Evolutionary conservation across 2,113 vertebrate species (phyloP).

Genomic region (Lagopus muta): DNA sequence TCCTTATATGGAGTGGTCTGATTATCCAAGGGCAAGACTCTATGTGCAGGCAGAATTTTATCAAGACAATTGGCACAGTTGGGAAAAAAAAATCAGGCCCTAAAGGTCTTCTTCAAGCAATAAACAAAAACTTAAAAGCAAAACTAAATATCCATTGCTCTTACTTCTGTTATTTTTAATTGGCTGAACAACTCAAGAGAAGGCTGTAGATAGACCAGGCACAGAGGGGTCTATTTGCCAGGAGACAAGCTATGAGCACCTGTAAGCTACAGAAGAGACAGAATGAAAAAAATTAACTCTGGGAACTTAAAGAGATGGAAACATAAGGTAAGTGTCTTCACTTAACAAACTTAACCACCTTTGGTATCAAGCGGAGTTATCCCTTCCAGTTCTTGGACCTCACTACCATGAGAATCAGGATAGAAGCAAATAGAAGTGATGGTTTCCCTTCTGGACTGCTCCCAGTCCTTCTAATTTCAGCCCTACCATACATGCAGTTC

Average conservation of each 20-base stretch:
- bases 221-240: neutral
- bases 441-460: neutral
- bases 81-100: neutral
- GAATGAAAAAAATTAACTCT: neutral
- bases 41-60: neutral
- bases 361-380: neutral
- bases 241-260: neutral
- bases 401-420: neutral
- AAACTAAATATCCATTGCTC: neutral
- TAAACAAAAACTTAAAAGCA: neutral
- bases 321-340: neutral
- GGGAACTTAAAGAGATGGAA: neutral
- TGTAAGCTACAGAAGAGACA: neutral
- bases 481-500: accelerated
- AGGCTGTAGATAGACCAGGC: neutral
- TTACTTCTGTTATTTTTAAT: neutral
- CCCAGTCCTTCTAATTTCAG: neutral
- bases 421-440: neutral
- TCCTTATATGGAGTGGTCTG: neutral
- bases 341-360: neutral
- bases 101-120: neutral
- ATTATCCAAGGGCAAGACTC: neutral
- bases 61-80: neutral
- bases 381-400: neutral
- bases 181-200: neutral